phyloP scores from a whole-genome alignment of 2,888 invertebrate species.

The Eristalis pertinax region DNA sequence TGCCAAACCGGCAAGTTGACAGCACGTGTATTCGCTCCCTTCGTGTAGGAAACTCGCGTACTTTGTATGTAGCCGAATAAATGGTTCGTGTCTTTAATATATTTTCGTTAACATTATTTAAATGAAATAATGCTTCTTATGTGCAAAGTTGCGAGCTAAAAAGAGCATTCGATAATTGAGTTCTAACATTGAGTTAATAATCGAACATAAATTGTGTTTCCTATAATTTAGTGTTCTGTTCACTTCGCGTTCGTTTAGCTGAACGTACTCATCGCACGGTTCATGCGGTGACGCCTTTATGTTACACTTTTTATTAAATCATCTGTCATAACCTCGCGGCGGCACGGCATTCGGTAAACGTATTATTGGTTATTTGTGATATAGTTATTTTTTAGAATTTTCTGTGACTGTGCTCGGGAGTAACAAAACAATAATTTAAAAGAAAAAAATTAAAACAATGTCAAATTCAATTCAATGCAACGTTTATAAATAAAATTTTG shows the following conservation, averaged over 20 bases:
- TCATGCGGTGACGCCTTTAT: conserved; percentile 2
- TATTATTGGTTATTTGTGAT: conserved; percentile 48
- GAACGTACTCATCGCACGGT: conserved; percentile 10
- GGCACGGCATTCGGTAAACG: conserved; percentile 59
- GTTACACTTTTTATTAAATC: not conserved
- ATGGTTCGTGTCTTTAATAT: too few relatives aligned
- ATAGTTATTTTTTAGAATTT: not conserved
- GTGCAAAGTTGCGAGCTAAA: too few relatives aligned
- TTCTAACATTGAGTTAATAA: too few relatives aligned
- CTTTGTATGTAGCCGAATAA: too few relatives aligned
- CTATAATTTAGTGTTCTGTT: too few relatives aligned
- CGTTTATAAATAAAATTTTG: not conserved
- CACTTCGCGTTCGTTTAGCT: not conserved
- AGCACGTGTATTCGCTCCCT: too few relatives aligned
- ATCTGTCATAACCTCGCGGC: conserved; percentile 63
- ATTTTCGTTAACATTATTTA: too few relatives aligned
- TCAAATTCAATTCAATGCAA: not conserved
- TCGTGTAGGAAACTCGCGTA: too few relatives aligned
- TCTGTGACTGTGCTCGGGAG: not conserved
- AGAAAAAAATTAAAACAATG: not conserved
- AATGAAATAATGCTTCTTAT: too few relatives aligned
- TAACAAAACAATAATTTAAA: not conserved
- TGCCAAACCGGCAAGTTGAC: too few relatives aligned
- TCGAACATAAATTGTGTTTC: too few relatives aligned
- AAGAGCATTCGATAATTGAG: too few relatives aligned